Evolutionary conservation across 2,113 vertebrate species (phyloP).

Genomic region (Leptobrachium leishanense): DNA sequence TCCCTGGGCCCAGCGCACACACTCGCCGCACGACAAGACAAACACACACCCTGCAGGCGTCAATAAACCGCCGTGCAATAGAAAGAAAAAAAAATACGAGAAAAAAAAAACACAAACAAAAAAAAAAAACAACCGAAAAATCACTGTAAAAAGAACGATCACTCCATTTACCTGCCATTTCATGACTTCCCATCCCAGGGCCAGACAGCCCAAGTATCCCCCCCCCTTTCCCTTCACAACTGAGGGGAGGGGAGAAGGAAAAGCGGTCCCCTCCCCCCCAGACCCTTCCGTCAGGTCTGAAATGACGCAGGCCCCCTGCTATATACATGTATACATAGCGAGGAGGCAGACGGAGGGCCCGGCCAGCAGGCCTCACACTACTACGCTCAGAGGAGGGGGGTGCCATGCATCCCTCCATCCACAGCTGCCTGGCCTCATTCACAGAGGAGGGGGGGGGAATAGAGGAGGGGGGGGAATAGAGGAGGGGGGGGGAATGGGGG

Average conservation of each 20-base stretch:
- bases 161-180: constrained; percentile 33
- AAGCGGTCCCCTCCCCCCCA: background rate
- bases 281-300: constrained; percentile 12
- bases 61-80: no score
- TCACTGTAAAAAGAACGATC: background rate
- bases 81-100: no score
- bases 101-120: background rate
- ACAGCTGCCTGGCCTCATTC: constrained; percentile 67
- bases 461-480: constrained; percentile 55
- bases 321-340: background rate
- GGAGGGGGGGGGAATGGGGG: constrained; percentile 41
- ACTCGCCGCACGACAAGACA: no score
- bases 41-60: no score
- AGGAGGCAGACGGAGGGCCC: background rate
- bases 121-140: background rate
- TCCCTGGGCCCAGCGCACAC: no score
- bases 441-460: constrained; percentile 55
- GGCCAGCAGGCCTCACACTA: constrained; percentile 63
- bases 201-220: constrained; percentile 22
- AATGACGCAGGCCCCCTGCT: constrained; percentile 6
- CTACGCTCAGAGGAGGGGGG: constrained; percentile 55
- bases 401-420: constrained; percentile 55
- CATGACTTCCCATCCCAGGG: constrained; percentile 12
- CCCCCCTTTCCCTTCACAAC: background rate
- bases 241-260: no score